Percentiles rank a stretch among this genome's conserved stretches.
These are phyloP conservation scores for Coptodon bakossiorum DNA, from an alignment of 2,113 vertebrate genomes.

Conservation along the genomic window DNA sequence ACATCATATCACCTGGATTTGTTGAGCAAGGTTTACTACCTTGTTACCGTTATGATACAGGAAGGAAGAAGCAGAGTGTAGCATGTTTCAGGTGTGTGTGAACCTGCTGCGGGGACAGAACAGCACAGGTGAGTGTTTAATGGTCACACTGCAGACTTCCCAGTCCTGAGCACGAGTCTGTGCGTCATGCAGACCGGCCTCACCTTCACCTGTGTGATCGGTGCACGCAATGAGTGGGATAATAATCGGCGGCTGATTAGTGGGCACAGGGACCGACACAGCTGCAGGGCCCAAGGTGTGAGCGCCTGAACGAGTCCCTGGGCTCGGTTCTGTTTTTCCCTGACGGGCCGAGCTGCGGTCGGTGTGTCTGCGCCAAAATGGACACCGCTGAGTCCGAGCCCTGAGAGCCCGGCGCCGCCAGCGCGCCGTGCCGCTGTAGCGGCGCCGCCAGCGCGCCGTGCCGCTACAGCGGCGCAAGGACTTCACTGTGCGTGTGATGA, in stretches of 20 bases:
- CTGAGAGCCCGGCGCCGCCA: neutral
- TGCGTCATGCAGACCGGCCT: neutral
- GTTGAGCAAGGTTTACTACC: neutral
- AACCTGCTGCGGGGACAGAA: neutral
- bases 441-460: neutral
- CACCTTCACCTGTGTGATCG: neutral
- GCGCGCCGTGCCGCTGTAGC: neutral
- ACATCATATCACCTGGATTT: neutral
- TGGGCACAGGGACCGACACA: neutral
- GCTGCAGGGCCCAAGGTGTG: neutral
- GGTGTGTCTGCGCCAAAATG: neutral
- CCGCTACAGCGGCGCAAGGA: neutral
- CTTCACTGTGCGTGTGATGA: slow-evolving; percentile 30
- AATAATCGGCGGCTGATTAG: neutral
- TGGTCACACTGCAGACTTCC: neutral
- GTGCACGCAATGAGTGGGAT: neutral
- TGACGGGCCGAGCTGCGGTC: neutral
- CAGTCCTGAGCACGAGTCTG: neutral
- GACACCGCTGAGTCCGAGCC: neutral
- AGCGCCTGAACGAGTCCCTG: neutral
- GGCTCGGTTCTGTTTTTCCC: neutral
- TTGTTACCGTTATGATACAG: neutral
- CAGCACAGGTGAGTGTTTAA: neutral
- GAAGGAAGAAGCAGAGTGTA: neutral
- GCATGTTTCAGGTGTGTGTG: neutral